These are phyloP conservation scores for Coecobrya sp. DNA, from an alignment of 2,888 invertebrate species.

Conservation along the genomic window DNA sequence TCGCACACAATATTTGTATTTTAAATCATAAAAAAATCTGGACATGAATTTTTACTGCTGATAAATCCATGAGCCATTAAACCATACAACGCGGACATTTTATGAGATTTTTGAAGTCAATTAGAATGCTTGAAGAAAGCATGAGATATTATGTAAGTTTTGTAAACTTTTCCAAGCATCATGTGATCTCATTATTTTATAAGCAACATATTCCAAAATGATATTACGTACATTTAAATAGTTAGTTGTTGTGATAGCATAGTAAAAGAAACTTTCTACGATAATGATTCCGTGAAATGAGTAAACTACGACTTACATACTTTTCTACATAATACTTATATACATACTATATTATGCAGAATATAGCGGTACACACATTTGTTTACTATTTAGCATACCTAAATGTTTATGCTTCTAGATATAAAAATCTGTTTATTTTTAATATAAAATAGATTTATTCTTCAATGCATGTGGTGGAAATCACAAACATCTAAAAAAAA, in stretches of 20 bases:
- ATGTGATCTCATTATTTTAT: conserved; percentile 62
- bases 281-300: conserved; percentile 53
- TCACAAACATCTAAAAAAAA: no score
- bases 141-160: not conserved
- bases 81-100: conserved; percentile 33
- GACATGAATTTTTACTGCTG: not conserved
- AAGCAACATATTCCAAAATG: conserved; percentile 53
- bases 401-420: not conserved
- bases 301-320: conserved; percentile 9
- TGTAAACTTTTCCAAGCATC: conserved; percentile 43
- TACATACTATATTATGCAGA: no score
- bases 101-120: conserved; percentile 60
- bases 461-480: no score
- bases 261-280: conserved; percentile 25
- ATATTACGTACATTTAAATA: conserved; percentile 28
- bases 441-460: no score
- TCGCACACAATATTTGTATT: not conserved
- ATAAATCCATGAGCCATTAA: not conserved
- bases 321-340: not conserved
- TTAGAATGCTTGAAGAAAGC: not conserved
- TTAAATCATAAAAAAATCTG: not conserved
- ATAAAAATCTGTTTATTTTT: no score
- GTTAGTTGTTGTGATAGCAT: not conserved
- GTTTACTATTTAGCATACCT: not conserved
- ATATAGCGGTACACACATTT: not conserved